These are phyloP conservation scores for Linnaemya tessellans DNA, from an alignment of 2,888 invertebrate genomes.

Conservation along the genomic window DNA sequence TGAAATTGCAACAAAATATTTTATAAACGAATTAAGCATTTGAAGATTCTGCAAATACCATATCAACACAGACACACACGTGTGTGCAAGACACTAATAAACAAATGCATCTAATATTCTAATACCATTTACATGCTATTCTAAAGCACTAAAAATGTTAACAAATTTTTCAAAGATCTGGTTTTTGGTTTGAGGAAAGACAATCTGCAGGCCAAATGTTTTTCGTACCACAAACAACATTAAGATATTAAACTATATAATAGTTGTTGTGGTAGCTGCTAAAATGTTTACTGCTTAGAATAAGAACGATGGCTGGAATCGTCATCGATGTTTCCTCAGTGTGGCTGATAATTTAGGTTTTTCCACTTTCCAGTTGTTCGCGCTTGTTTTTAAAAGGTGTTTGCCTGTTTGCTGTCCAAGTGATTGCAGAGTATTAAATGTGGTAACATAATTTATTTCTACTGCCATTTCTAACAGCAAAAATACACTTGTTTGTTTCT, in stretches of 20 bases:
- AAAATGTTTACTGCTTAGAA: conserved; percentile 8
- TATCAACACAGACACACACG: too few relatives aligned
- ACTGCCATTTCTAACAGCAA: conserved; percentile 50
- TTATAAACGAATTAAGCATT: not conserved
- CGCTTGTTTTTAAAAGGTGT: conserved; percentile 8
- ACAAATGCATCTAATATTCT: conserved; percentile 18
- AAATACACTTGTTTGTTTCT: conserved; percentile 52
- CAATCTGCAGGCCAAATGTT: conserved; percentile 8
- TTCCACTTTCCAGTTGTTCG: not conserved
- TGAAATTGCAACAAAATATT: not conserved
- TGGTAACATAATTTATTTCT: conserved; percentile 65
- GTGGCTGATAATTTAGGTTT: conserved; percentile 29
- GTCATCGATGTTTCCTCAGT: conserved; percentile 49
- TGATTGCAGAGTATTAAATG: conserved; percentile 56
- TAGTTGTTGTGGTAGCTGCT: not conserved
- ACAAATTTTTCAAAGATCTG: conserved; percentile 52
- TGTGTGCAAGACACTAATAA: not conserved
- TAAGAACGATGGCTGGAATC: conserved; percentile 42
- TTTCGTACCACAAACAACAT: conserved; percentile 50
- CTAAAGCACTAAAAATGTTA: not conserved
- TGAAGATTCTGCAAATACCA: not conserved
- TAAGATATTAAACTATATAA: conserved; percentile 57
- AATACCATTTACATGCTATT: conserved; percentile 51
- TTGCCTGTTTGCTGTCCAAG: conserved; percentile 30
- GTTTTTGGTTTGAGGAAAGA: conserved; percentile 30